Percentiles rank a stretch among this genome's conserved stretches.
Conservation (phyloP, 1,140 invertebrate genomes). For the Scylla paramamosain region DNA sequence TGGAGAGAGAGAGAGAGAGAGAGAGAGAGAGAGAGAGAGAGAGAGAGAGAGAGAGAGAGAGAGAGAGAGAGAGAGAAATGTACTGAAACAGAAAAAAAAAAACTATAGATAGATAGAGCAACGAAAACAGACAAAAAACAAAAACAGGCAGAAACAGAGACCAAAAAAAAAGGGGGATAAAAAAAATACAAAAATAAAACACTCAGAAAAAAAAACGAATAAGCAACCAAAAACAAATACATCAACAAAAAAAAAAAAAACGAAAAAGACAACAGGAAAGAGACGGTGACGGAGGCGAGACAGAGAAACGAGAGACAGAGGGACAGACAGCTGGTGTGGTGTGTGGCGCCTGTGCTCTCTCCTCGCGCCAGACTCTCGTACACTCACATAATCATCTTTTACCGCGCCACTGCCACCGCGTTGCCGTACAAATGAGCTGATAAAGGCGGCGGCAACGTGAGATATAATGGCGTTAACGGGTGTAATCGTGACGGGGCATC, state of each 20-base stretch:
- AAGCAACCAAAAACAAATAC: too few species aligned
- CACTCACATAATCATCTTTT: conserved; percentile 22
- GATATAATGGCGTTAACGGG: neutral
- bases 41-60: neutral
- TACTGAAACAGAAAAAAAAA: too few species aligned
- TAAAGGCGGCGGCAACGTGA: conserved; percentile 17
- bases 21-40: neutral
- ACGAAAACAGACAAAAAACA: too few species aligned
- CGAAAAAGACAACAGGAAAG: too few species aligned
- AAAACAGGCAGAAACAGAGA: too few species aligned
- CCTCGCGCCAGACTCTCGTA: neutral
- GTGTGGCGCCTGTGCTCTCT: neutral
- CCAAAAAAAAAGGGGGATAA: too few species aligned
- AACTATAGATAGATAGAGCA: too few species aligned
- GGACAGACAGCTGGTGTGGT: neutral
- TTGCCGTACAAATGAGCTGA: neutral
- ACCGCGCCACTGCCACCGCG: neutral
- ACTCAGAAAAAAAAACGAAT: too few species aligned
- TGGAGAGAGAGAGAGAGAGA: neutral
- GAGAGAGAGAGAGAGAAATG: too few species aligned
- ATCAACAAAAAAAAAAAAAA: too few species aligned
- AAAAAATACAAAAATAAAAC: too few species aligned
- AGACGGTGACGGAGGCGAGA: too few species aligned
- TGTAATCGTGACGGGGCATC: conserved; percentile 8
- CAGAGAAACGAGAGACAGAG: neutral